A percentile compares a stretch with the other conserved stretches of the same genome.
Conservation (phyloP, 2,888 invertebrate species). For the Xestia sexstrigata region DNA sequence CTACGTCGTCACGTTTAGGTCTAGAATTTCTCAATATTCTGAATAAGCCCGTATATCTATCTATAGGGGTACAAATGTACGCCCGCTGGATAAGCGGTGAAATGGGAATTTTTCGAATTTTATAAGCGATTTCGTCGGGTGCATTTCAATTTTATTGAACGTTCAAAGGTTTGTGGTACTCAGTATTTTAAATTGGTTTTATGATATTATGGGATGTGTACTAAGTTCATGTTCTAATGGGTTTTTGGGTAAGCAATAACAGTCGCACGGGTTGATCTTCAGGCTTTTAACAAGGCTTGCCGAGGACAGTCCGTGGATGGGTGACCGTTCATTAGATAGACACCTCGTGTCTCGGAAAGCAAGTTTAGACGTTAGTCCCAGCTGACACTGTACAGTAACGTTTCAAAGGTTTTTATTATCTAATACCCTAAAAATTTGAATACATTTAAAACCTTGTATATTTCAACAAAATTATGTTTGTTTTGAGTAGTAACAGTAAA, state of each 20-base stretch:
- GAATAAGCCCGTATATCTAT: slow-evolving; percentile 71
- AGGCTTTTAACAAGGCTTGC: neutral
- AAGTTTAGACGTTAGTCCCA: neutral
- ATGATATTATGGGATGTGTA: slow-evolving; percentile 15
- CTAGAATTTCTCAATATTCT: slow-evolving; percentile 81
- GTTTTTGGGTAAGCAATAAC: neutral
- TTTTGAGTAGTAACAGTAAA: neutral
- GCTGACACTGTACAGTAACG: neutral
- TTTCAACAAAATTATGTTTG: neutral
- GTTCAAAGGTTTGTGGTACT: slow-evolving; percentile 65
- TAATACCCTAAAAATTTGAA: neutral
- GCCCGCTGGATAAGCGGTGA: slow-evolving; percentile 56
- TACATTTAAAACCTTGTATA: neutral
- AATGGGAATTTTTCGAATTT: slow-evolving; percentile 73
- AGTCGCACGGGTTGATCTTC: neutral
- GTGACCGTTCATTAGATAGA: neutral
- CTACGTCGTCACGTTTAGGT: slow-evolving; percentile 76
- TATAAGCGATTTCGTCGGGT: slow-evolving; percentile 73
- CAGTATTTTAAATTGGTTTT: slow-evolving; percentile 64
- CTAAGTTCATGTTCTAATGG: neutral
- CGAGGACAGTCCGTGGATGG: neutral
- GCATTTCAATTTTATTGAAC: slow-evolving; percentile 76
- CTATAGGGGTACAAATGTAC: slow-evolving; percentile 54
- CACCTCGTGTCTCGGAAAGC: neutral
- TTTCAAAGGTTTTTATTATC: neutral